Conservation (phyloP, 2,113 vertebrate species). For the Poeciliopsis prolifica region DNA sequence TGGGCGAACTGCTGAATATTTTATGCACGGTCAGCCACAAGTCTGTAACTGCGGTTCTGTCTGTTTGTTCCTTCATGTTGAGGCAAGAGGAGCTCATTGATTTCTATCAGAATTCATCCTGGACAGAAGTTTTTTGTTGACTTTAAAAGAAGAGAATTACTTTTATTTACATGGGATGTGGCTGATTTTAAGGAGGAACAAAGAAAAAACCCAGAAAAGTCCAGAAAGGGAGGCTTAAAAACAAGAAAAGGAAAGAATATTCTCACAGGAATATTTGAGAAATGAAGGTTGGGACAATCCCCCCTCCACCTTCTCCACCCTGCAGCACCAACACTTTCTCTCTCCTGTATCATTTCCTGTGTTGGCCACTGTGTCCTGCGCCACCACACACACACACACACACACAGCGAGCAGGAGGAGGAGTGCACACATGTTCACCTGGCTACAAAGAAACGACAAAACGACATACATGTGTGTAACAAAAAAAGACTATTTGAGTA, state of each 20-base stretch:
- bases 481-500: slow-evolving; percentile 4
- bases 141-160: too few species aligned
- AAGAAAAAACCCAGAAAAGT: slow-evolving; percentile 21
- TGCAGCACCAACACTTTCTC: slow-evolving; percentile 23
- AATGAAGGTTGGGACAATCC: neutral
- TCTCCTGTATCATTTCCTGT: slow-evolving; percentile 72
- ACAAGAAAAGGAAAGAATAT: slow-evolving; percentile 19
- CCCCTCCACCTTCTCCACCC: neutral
- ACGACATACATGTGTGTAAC: neutral
- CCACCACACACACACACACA: slow-evolving; percentile 4
- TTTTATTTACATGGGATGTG: too few species aligned
- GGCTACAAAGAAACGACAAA: slow-evolving; percentile 42
- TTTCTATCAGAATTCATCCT: slow-evolving; percentile 28
- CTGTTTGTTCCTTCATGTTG: slow-evolving; percentile 30
- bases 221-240: slow-evolving; percentile 14
- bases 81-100: slow-evolving; percentile 41
- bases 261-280: slow-evolving; percentile 10
- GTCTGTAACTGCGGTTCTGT: slow-evolving; percentile 59
- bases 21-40: slow-evolving; percentile 55
- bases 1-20: slow-evolving; percentile 63
- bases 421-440: slow-evolving; percentile 55
- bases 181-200: neutral
- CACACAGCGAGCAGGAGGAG: slow-evolving; percentile 18
- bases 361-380: slow-evolving; percentile 40
- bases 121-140: neutral